Evolutionary conservation across 2,888 invertebrate species (phyloP).

Genomic region (Willowsia nigromaculata): DNA sequence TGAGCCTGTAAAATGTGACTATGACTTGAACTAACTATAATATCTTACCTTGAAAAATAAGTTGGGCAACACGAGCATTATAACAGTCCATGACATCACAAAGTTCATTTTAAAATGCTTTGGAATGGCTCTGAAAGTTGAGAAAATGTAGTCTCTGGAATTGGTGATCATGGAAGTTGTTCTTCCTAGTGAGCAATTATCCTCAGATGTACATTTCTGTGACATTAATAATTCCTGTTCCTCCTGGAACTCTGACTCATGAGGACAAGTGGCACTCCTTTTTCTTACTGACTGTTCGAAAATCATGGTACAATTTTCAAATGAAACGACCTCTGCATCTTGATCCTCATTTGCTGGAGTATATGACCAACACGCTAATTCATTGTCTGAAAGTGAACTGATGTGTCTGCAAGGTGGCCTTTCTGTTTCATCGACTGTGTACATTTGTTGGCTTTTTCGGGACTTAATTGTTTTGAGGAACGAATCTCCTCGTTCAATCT

Average conservation of each 20-base stretch:
- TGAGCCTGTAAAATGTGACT: no score
- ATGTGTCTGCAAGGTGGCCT: not conserved
- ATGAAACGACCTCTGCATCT: not conserved
- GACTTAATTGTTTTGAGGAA: constrained; percentile 41
- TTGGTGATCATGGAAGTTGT: not conserved
- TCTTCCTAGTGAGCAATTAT: not conserved
- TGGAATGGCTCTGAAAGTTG: not conserved
- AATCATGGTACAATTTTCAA: not conserved
- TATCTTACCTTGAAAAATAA: constrained; percentile 53
- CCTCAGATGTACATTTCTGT: not conserved
- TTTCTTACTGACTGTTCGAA: not conserved
- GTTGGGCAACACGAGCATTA: constrained; percentile 25
- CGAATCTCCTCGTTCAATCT: constrained; percentile 4
- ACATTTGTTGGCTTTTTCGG: constrained; percentile 3
- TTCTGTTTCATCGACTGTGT: not conserved
- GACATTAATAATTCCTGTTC: not conserved
- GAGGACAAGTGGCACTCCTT: constrained; percentile 30
- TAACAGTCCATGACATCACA: constrained; percentile 13
- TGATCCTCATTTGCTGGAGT: not conserved
- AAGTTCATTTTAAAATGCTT: not conserved
- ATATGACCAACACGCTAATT: not conserved
- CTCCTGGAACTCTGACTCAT: not conserved
- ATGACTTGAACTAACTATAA: no score
- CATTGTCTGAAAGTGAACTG: not conserved
- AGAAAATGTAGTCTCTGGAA: not conserved